Conservation (phyloP, 2,797 vertebrate species). For the Helarctos malayanus region DNA sequence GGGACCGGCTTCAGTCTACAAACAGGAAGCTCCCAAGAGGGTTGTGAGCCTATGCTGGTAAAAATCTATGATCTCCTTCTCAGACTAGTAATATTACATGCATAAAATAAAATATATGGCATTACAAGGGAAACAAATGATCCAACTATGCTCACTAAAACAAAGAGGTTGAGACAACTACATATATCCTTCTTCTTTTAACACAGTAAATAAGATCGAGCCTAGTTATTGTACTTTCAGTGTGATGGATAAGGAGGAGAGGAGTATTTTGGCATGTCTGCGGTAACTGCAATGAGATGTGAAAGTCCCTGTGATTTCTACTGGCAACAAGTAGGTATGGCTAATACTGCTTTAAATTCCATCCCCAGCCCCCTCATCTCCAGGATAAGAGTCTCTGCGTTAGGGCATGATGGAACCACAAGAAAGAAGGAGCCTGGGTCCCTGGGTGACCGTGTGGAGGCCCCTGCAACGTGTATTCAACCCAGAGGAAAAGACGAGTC, state of each 20-base stretch:
- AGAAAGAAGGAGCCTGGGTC: background rate
- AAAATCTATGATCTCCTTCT: background rate
- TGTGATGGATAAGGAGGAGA: background rate
- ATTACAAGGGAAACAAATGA: background rate
- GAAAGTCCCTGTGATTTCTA: background rate
- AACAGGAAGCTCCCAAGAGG: background rate
- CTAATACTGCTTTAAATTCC: background rate
- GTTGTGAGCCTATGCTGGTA: background rate
- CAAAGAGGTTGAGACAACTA: background rate
- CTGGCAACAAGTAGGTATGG: background rate
- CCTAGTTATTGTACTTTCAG: background rate
- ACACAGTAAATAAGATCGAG: background rate
- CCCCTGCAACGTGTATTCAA: background rate
- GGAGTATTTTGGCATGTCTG: background rate
- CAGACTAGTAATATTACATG: background rate
- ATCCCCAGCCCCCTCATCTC: background rate
- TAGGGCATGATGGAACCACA: background rate
- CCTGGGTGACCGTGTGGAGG: background rate
- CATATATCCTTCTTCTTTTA: background rate
- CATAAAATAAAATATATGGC: background rate
- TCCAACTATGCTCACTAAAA: background rate
- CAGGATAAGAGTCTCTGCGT: background rate
- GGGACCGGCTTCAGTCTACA: background rate
- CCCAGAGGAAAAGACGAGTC: background rate
- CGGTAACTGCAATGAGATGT: background rate